Base-by-base conservation (phyloP, 2,797 vertebrate species). In the Phyllotis vaccarum region DNA sequence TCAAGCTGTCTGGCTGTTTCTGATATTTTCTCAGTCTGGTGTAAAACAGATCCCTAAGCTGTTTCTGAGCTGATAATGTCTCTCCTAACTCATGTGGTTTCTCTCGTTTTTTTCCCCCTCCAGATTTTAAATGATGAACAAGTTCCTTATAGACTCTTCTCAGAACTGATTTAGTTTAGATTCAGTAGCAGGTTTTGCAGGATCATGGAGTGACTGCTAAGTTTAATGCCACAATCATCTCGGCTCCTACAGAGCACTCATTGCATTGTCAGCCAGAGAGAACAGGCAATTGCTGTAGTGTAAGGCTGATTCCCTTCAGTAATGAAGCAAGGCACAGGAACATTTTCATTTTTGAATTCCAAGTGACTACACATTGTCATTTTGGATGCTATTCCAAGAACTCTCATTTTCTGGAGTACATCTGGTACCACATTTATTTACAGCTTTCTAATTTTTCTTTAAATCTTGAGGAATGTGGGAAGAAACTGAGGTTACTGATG, bases 211-310 rank as follows among this genome's bases (percentile, higher is more conserved):
- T 94, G 72, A 91, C 92, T 81, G 98, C 98, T 97, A 97, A 91
- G 93, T 99, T 98, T 98, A 97, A 49, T 93, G 98, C 98, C 90
- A 97, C 97, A 95, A 97, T 96, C 97, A 98, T 98, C 97, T 98
- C 98, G 97, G 96, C 98, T 97, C 99, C 99, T 97, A 98, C 98
- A 17, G 98, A 98, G 98, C 98, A 99, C 98, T 99, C 98, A 98
- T 99, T 98, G 98, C 98, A 98, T 96, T 99, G 99, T 98, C 99
- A 99, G 98, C 97, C 98, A 98, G 98, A 98, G 97, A 98, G 98
- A 98, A 98, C 98, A 97, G 98, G 96, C 94, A 96, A 96, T 96
- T 96, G 95, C 91, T 97, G 95, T 95, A 98, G 97, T 97, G 96
- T 91, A 98, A 97, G 56, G 87, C 90, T 98, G 97, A 97, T 98